Evolutionary conservation across 2,797 vertebrate species (phyloP), one percentile per base, ranked within the genome.

Genomic region (Pteropus rufus): DNA sequence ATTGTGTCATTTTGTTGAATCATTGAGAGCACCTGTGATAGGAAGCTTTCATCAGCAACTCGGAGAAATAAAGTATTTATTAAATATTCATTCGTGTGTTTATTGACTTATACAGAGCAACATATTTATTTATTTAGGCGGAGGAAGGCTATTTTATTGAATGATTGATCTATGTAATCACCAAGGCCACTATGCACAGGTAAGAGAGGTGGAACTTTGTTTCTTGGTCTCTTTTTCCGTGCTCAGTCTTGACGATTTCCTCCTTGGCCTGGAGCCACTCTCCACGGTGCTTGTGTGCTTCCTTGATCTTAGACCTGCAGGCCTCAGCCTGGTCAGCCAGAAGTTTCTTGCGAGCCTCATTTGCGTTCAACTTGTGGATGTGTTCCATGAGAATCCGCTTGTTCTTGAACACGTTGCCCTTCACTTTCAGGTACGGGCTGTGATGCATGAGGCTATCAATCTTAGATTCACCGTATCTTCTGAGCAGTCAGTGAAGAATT

Each of bases 1-100:
- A 90, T 41, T 64, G 23, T 58, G 23, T 93, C 54, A 76, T 72
- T 93, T 94, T 95, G 31, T 95, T 72, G 94, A 70, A 92, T 84
- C n/a, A 75, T 49, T 34, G 54, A 90, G 54, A 92, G 58, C 3
- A 92, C 24, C 18, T 34, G 34, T 65, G 75, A 87, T 10, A 84
- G 88, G 65, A 84, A 69, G 77, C 70, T 89, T 96, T 92, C 31
- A 89, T 92, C 58, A 76, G 65, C 70, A 88, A 86, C 65, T 76
- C 84, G 24, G 52, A 64, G 39, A 93, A 92, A 84, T 84, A 58
- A 70, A 86, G 10, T 83, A 73, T 77, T 81, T 93, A 62, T 54
- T 70, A 60, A 93, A 79, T 85, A 89, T 86, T 76, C 75, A 36
- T 86, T 76, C 75, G n/a, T 31, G 21, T n/a, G 24, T 86, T 94